A percentile compares a stretch with the other conserved stretches of the same genome.
Evolutionary conservation across 2,113 vertebrate species (phyloP).

Genomic region (Oncorhynchus nerka): DNA sequence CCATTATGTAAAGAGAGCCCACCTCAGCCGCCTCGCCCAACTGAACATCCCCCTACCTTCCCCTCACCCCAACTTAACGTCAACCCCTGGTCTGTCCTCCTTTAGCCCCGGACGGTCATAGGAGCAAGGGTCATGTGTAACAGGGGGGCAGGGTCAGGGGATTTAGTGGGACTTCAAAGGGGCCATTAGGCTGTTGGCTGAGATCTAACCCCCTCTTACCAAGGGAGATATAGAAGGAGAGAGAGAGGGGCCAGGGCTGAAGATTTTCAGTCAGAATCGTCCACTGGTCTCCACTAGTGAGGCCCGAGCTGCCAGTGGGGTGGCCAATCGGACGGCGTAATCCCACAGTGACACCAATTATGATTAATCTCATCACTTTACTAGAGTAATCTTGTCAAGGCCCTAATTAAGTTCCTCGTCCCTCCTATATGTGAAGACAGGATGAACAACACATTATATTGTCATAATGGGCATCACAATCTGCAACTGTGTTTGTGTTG

Average conservation of each 20-base stretch:
- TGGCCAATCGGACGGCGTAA: slow-evolving; percentile 73
- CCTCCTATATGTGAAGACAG: slow-evolving; percentile 77
- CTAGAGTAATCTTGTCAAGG: slow-evolving; percentile 78
- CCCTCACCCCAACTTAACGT: slow-evolving; percentile 18
- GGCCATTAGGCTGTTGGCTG: slow-evolving; percentile 78
- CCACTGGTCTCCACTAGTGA: slow-evolving; percentile 69
- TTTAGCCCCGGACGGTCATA: slow-evolving; percentile 69
- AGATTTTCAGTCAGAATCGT: slow-evolving; percentile 55
- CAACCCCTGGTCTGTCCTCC: slow-evolving; percentile 57
- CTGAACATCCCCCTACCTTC: slow-evolving; percentile 55
- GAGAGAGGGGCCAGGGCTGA: slow-evolving; percentile 33
- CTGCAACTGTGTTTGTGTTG: slow-evolving; percentile 82
- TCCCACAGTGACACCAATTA: slow-evolving; percentile 80
- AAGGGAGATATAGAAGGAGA: slow-evolving; percentile 28
- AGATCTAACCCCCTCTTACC: slow-evolving; percentile 15
- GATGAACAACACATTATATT: slow-evolving; percentile 79
- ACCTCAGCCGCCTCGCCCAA: slow-evolving; percentile 37
- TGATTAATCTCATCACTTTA: slow-evolving; percentile 80
- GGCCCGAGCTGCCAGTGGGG: slow-evolving; percentile 75
- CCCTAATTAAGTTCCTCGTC: slow-evolving; percentile 76
- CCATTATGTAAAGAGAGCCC: slow-evolving; percentile 39
- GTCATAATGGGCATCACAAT: slow-evolving; percentile 89
- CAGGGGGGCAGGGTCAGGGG: slow-evolving; percentile 82
- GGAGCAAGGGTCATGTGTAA: slow-evolving; percentile 74
- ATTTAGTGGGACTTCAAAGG: slow-evolving; percentile 93